Evolutionary conservation across 2,113 vertebrate genomes (phyloP), one percentile per base, ranked within the genome.

Genomic region (Eurystomus gularis): DNA sequence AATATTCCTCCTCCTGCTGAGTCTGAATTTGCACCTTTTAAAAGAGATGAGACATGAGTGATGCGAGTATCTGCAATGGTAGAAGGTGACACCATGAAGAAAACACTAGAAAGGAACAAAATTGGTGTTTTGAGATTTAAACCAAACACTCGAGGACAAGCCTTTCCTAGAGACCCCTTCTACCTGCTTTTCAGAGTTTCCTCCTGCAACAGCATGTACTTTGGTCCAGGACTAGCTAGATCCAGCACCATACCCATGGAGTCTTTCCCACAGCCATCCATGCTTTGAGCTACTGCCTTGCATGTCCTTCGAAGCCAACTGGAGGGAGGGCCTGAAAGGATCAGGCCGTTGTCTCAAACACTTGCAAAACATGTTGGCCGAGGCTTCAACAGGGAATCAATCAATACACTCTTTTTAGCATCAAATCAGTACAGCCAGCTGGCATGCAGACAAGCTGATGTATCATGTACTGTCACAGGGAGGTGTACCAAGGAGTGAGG

Each of bases 361-460:
- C 65, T 82, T 71, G 20, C 44, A 93, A 58, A 95, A 77, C 57
- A 6, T 3, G 28, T 88, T 91, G 95, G 83, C 88, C 75, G 72
- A 79, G 61, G 26, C 72, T 90, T 93, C 1, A 2, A 31, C 72
- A 84, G 65, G n/a, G 69, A 88, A 86, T 90, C 89, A 42, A 89
- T 84, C 88, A 87, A 64, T 84, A 75, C 3, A 2, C 55, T 82
- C 80, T 39, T 96, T 92, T 91, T 93, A 96, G 83, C 65, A 82
- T 75, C 69, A 71, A 75, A 89, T 93, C 86, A 65, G 88, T 68
- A 39, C 86, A 84, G 68, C 82, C 96, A 92, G 90, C 92, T 95
- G 94, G 88, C 21, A 2, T 80, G 60, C 85, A 90, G 55, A 83
- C 17, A 12, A 81, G 68, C 60, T 96, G 85, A 68, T 81, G 72